Base-by-base conservation (phyloP, 2,797 vertebrate species). In the Hypotaenidia philippensis region DNA sequence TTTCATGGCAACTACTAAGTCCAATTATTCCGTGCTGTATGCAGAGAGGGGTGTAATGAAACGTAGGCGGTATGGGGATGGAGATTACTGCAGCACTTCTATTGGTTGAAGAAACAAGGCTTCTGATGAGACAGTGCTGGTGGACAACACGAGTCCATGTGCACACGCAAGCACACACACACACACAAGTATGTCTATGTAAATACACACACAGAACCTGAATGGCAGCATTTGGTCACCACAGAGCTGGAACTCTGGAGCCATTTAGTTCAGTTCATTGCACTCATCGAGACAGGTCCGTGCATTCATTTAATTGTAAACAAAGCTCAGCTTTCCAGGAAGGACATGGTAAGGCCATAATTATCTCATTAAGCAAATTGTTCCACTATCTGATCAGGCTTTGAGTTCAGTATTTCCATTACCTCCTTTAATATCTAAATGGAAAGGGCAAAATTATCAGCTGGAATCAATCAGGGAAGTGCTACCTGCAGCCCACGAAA, bases 301-400 rank as follows among this genome's bases (percentile, higher is more conserved):
- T 76, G 47, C 31, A 34, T 65, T 44, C 52, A 68, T 79, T 86
- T 84, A 92, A 66, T 66, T 36, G 29, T 23, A 75, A 89, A 72
- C 69, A 81, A 13, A 52, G 47, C n/a, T 61, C 44, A 65, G 49
- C 49, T 83, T 88, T 81, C 57, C 68, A 78, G 57, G 69, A 93
- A 84, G 87, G 84, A 94, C 75, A 50, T 12, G 38, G 27, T 36
- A 81, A 90, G 57, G 44, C 77, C 61, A 20, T 85, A 90, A 95
- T 95, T 93, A 93, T 53, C 92, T 87, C 64, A 94, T 95, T 91
- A 90, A 84, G 66, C 50, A 95, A 96, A 90, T 94, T 90, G 82
- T 94, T 97, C 84, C 74, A 78, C 68, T 94, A 56, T 93, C 92
- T 92, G 77, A 90, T 80, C 70, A 72, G 34, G 53, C 25, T 94